These are phyloP conservation scores for Stercorarius parasiticus DNA, from an alignment of 2,113 vertebrate species.

Conservation along the genomic window DNA sequence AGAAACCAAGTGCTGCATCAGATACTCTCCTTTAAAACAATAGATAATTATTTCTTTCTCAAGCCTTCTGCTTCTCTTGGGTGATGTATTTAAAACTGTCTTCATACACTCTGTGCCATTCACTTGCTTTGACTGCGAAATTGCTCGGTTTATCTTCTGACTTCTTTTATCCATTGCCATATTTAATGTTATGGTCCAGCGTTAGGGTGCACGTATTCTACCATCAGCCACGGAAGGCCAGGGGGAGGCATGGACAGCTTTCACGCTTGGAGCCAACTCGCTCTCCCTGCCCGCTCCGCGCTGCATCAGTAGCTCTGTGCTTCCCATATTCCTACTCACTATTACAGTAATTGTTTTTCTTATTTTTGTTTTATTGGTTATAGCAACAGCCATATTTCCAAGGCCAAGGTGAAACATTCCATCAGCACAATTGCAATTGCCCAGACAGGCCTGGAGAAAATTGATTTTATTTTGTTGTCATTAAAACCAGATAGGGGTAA, in stretches of 20 bases:
- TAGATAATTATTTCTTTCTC: not conserved
- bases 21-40: not conserved
- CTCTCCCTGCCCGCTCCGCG: not conserved
- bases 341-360: not conserved
- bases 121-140: not conserved
- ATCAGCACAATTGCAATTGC: not conserved
- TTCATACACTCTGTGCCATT: not conserved
- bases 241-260: not conserved
- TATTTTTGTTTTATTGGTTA: slow-evolving; percentile 13
- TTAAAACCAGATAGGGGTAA: slow-evolving; percentile 18
- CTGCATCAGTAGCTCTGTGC: not conserved
- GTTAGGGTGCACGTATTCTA: not conserved
- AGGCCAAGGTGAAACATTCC: not conserved
- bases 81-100: not conserved
- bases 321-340: not conserved
- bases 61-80: not conserved
- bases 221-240: not conserved
- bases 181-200: not conserved
- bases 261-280: fast-evolving
- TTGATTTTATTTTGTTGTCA: not conserved
- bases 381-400: not conserved
- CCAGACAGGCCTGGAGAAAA: not conserved
- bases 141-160: not conserved
- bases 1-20: not conserved
- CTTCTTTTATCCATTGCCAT: not conserved